phyloP scores from a whole-genome alignment of 2,797 vertebrate genomes.

The Mormyrops boulengeri region DNA sequence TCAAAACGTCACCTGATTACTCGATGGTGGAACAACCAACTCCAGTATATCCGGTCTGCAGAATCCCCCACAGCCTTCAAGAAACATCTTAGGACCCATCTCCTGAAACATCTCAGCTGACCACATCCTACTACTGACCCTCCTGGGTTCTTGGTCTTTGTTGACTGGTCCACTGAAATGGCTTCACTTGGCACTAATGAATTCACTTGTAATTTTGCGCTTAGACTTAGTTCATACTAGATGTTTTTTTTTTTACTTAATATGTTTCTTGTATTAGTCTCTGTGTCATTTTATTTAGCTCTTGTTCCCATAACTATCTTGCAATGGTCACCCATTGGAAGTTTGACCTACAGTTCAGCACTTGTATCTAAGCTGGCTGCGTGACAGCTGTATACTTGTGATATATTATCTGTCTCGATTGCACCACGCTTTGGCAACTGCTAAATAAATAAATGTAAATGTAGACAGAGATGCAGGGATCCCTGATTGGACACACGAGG shows the following conservation, averaged over 20 bases:
- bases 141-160: neutral
- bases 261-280: neutral
- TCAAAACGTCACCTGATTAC: neutral
- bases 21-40: neutral
- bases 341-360: neutral
- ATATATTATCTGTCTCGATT: neutral
- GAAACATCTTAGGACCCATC: neutral
- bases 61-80: neutral
- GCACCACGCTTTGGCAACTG: neutral
- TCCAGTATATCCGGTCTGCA: neutral
- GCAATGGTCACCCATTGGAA: neutral
- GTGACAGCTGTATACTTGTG: neutral
- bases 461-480: neutral
- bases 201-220: neutral
- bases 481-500: neutral
- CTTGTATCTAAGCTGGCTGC: neutral
- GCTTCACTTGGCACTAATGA: neutral
- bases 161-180: neutral
- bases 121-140: neutral
- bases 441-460: constrained; percentile 2
- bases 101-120: neutral
- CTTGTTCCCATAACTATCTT: neutral
- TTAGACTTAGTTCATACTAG: neutral
- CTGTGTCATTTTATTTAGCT: neutral
- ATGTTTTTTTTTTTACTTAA: neutral